phyloP scores from a whole-genome alignment of 1,140 invertebrate species.

The Araneus ventricosus region DNA sequence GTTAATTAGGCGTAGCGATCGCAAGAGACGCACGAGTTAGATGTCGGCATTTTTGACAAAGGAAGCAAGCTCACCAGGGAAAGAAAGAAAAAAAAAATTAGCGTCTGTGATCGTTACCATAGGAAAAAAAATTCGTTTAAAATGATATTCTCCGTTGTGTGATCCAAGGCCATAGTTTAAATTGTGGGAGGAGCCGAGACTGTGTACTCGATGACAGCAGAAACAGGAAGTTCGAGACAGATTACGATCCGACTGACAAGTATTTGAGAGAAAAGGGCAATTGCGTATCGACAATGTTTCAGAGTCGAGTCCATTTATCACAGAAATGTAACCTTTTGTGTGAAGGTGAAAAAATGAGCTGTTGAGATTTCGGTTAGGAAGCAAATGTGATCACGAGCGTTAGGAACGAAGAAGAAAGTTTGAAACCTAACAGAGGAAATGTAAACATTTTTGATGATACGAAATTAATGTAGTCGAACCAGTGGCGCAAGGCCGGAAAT shows the following conservation, averaged over 20 bases:
- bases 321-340: too few species aligned
- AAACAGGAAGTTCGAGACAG: neutral
- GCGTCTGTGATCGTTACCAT: neutral
- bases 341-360: too few species aligned
- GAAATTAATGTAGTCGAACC: too few species aligned
- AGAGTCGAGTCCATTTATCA: neutral
- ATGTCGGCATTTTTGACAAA: neutral
- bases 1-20: conserved; percentile 18
- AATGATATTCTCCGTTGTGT: conserved; percentile 10
- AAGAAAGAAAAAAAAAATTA: neutral
- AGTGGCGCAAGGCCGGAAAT: too few species aligned
- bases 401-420: too few species aligned
- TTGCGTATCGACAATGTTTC: neutral
- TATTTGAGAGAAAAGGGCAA: neutral
- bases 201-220: conserved; percentile 11
- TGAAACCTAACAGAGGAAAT: too few species aligned
- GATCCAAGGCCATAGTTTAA: neutral
- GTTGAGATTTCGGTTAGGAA: too few species aligned
- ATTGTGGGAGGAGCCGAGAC: conserved; percentile 14
- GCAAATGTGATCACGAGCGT: too few species aligned
- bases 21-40: neutral
- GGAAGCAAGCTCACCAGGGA: neutral
- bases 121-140: neutral
- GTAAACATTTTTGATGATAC: too few species aligned
- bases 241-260: neutral